Evolutionary conservation across 2,888 invertebrate genomes (phyloP).

Genomic region (Lasioglossum lativentre): DNA sequence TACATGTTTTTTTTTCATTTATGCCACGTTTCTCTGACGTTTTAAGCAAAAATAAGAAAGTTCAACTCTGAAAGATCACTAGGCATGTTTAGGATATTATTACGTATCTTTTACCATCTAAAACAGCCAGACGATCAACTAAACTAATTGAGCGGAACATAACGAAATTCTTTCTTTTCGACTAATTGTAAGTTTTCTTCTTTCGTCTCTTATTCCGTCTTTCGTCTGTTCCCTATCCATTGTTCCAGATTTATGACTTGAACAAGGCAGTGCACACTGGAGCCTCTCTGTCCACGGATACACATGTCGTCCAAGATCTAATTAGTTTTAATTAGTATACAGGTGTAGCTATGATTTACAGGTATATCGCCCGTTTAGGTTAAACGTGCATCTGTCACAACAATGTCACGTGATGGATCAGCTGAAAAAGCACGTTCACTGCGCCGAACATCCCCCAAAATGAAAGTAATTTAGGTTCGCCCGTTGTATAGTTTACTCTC

Average conservation of each 20-base stretch:
- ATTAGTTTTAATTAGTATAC: background rate
- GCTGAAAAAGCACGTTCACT: background rate
- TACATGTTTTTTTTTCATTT: conserved; percentile 8
- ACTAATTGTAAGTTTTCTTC: background rate
- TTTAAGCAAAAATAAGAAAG: conserved; percentile 39
- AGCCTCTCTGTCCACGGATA: background rate
- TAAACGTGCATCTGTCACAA: background rate
- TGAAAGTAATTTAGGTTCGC: background rate
- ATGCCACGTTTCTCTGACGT: conserved; percentile 26
- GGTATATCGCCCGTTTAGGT: background rate
- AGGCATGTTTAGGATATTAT: conserved; percentile 30
- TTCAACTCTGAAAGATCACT: conserved; percentile 23
- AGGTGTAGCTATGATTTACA: background rate
- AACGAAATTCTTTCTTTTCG: conserved; percentile 40
- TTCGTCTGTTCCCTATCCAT: background rate
- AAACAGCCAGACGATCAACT: conserved; percentile 21
- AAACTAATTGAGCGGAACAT: conserved; percentile 49
- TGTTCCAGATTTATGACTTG: conserved; percentile 6
- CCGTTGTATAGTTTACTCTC: too few relatives aligned
- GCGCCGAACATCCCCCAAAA: background rate
- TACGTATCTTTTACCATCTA: conserved; percentile 35
- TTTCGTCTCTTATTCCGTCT: background rate
- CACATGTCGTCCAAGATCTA: background rate
- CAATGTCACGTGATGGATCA: background rate
- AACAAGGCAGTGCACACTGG: background rate